A percentile compares a stretch with the other conserved stretches of the same genome.
phyloP scores from a whole-genome alignment of 2,113 vertebrate species.

The Lota lota region DNA sequence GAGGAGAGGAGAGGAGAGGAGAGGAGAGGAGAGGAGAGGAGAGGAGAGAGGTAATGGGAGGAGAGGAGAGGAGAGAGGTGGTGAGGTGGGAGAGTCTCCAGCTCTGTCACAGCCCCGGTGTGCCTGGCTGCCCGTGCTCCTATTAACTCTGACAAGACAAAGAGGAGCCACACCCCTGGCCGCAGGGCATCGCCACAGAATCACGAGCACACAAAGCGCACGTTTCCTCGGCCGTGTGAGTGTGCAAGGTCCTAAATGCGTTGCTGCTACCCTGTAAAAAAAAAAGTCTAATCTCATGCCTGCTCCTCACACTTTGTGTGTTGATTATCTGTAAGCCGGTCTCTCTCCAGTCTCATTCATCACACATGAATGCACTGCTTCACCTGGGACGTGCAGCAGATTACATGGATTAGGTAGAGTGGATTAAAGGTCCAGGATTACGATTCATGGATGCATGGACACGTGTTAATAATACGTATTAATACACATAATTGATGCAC shows the following conservation, averaged over 20 bases:
- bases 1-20: neutral
- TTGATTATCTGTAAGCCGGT: too few species aligned
- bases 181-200: slow-evolving; percentile 39
- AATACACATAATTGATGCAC: too few species aligned
- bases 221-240: slow-evolving; percentile 12
- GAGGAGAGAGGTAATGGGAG: slow-evolving; percentile 1
- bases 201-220: slow-evolving; percentile 23
- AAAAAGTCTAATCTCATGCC: neutral
- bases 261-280: neutral
- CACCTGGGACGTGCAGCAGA: too few species aligned
- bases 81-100: slow-evolving; percentile 38
- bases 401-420: too few species aligned
- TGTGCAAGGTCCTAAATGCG: neutral
- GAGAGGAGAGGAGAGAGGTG: slow-evolving; percentile 2
- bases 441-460: too few species aligned
- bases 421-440: too few species aligned
- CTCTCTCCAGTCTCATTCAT: too few species aligned
- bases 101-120: slow-evolving; percentile 68
- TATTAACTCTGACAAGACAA: slow-evolving; percentile 73
- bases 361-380: too few species aligned
- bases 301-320: neutral
- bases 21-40: neutral
- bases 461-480: too few species aligned
- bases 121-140: slow-evolving; percentile 66
- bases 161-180: slow-evolving; percentile 69